Percentiles rank a stretch among this genome's conserved stretches.
These are phyloP conservation scores for Apocrypta bakeri DNA, from an alignment of 1,140 invertebrate species.

Conservation along the genomic window DNA sequence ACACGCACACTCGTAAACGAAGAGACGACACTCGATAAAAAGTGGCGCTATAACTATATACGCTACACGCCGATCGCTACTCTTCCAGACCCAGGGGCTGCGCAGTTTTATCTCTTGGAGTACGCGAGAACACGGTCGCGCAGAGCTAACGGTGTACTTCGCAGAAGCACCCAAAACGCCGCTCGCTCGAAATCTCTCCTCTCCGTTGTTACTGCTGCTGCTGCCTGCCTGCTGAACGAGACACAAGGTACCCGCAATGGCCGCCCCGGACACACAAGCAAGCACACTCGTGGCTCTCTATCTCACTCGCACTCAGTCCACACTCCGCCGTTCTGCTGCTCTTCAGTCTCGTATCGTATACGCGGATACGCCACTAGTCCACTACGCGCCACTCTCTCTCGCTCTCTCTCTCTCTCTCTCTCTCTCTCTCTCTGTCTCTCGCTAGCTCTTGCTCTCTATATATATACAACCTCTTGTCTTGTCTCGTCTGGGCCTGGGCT, in stretches of 20 bases:
- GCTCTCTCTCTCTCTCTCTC: slow-evolving; percentile 51
- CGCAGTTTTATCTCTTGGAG: neutral
- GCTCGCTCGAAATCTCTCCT: neutral
- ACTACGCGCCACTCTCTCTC: neutral
- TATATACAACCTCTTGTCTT: too few species aligned
- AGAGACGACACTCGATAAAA: neutral
- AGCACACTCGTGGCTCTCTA: slow-evolving; percentile 43
- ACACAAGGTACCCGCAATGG: slow-evolving; percentile 70
- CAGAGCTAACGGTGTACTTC: neutral
- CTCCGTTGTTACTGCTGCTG: neutral
- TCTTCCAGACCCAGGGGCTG: too few species aligned
- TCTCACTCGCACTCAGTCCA: neutral
- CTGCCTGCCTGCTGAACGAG: neutral
- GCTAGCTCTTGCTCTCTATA: too few species aligned
- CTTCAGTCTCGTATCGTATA: neutral
- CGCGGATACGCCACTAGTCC: too few species aligned
- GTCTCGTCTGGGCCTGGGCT: too few species aligned
- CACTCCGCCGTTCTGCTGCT: neutral
- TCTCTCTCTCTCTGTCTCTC: too few species aligned
- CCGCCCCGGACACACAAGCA: slow-evolving; percentile 60
- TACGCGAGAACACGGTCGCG: neutral
- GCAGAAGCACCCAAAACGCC: neutral
- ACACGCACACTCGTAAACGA: too few species aligned
- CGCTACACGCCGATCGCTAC: neutral
- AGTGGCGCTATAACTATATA: neutral